These are phyloP conservation scores for Bombus soroeensis DNA, from an alignment of 1,140 invertebrate species.

Conservation along the genomic window DNA sequence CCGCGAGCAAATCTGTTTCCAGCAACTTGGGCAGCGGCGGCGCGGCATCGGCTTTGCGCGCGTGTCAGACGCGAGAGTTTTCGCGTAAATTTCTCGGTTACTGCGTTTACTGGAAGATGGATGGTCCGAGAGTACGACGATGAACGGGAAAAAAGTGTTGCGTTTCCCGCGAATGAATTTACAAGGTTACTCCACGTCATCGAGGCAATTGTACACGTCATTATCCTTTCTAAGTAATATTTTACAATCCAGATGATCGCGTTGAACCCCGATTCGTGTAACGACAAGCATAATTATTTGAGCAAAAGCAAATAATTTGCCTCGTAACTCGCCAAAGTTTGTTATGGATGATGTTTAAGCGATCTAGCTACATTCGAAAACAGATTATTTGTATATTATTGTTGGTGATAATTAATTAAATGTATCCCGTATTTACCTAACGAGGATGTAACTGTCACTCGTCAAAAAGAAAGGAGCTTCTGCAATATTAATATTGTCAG, in stretches of 20 bases:
- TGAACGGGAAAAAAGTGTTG: neutral
- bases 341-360: too few relatives aligned
- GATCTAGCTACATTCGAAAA: too few relatives aligned
- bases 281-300: too few relatives aligned
- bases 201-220: neutral
- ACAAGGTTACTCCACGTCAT: neutral
- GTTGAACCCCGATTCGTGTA: too few relatives aligned
- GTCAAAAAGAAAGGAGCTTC: neutral
- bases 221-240: too few relatives aligned
- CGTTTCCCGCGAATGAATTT: neutral
- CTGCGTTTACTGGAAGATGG: neutral
- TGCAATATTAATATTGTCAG: neutral
- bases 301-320: too few relatives aligned
- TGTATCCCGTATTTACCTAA: too few relatives aligned
- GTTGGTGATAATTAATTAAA: too few relatives aligned
- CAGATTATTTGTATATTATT: too few relatives aligned
- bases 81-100: constrained; percentile 5
- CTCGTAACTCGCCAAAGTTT: too few relatives aligned
- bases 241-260: too few relatives aligned
- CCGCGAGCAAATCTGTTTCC: constrained; percentile 10
- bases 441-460: too few relatives aligned
- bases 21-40: neutral
- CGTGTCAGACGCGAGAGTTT: neutral
- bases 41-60: neutral
- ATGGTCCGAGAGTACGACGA: neutral